These are phyloP conservation scores for Tapera naevia DNA, from an alignment of 2,797 vertebrate genomes.

Conservation along the genomic window DNA sequence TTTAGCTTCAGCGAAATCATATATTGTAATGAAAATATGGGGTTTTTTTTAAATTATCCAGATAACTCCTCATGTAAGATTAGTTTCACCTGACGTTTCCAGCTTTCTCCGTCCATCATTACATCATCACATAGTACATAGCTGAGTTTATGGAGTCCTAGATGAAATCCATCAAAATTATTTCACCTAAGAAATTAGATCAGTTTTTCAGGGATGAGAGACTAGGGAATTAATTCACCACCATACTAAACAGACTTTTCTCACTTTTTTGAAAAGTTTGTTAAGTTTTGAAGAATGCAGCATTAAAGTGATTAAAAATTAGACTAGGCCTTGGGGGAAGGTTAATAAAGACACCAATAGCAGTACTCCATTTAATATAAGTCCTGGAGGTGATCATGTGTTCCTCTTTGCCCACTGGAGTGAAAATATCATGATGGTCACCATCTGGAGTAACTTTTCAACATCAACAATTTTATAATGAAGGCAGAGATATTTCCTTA, in stretches of 20 bases:
- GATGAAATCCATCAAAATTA: not conserved
- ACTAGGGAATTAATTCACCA: not conserved
- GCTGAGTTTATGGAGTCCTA: not conserved
- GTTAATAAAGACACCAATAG: slow-evolving; percentile 50
- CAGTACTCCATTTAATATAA: slow-evolving; percentile 20
- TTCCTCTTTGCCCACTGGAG: slow-evolving; percentile 37
- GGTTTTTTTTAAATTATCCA: not conserved
- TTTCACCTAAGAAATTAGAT: not conserved
- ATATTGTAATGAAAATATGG: slow-evolving; percentile 17
- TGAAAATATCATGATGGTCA: slow-evolving; percentile 44
- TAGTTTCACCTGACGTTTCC: slow-evolving; percentile 8
- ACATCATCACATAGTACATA: not conserved
- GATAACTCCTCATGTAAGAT: not conserved
- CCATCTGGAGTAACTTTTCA: slow-evolving; percentile 57
- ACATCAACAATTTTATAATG: slow-evolving; percentile 4
- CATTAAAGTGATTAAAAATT: not conserved
- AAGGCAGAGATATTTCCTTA: not conserved
- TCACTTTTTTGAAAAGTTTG: not conserved
- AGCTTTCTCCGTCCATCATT: not conserved
- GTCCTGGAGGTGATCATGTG: slow-evolving; percentile 50
- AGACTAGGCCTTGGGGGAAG: slow-evolving; percentile 42
- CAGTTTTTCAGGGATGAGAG: not conserved
- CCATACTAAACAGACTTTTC: not conserved
- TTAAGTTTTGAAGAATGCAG: not conserved
- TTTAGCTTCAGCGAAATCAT: not conserved